These are phyloP conservation scores for Antechinus flavipes DNA, from an alignment of 2,113 vertebrate genomes.

Conservation along the genomic window DNA sequence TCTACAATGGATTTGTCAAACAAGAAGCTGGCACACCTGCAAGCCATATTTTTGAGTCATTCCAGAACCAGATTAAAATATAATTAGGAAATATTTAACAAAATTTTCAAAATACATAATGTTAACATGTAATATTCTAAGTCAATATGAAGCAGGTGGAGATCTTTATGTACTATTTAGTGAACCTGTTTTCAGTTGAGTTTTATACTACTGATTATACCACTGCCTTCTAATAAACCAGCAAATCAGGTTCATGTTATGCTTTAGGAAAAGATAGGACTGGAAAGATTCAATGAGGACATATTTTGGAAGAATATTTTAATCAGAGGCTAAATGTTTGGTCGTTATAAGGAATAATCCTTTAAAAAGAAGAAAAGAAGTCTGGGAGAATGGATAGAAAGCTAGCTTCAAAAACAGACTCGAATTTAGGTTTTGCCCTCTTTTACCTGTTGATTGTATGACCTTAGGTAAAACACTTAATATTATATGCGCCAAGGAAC, in stretches of 20 bases:
- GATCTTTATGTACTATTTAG: not conserved
- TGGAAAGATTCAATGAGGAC: not conserved
- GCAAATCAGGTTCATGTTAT: not conserved
- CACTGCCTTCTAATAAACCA: not conserved
- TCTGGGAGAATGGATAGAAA: not conserved
- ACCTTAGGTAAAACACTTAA: not conserved
- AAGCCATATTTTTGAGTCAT: not conserved
- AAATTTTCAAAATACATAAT: not conserved
- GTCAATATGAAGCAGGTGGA: not conserved
- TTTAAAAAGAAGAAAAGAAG: not conserved
- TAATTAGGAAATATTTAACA: not conserved
- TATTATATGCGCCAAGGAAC: not conserved
- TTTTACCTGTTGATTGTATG: not conserved
- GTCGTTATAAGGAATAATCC: not conserved
- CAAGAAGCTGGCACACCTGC: not conserved
- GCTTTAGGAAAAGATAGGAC: not conserved
- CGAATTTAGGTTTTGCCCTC: not conserved
- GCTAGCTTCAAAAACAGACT: no score
- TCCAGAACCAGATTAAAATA: not conserved
- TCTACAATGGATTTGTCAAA: not conserved
- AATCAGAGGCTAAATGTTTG: not conserved
- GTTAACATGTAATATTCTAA: not conserved
- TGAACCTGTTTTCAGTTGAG: not conserved
- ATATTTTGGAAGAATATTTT: not conserved
- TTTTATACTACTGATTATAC: not conserved